Conservation (phyloP, 2,888 invertebrate genomes). For the Rhorus exstirpatorius region DNA sequence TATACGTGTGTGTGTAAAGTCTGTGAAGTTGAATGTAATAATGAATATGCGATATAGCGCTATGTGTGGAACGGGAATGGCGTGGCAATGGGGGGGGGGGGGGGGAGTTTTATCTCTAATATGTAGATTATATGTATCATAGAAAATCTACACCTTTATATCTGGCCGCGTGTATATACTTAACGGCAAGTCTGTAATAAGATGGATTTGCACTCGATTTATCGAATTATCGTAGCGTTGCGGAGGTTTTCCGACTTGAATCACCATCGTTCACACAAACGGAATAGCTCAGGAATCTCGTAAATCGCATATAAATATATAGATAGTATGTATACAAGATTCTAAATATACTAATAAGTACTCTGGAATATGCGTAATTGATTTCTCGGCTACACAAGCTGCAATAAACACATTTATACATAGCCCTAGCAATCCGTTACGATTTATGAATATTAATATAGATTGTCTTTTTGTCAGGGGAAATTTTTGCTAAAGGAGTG, state of each 20-base stretch:
- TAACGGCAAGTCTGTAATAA: constrained; percentile 20
- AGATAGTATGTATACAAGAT: neutral
- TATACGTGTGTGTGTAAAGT: neutral
- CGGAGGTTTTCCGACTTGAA: constrained; percentile 33
- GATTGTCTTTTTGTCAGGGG: neutral
- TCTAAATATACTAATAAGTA: too few relatives aligned
- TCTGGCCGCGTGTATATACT: neutral
- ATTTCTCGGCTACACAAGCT: constrained; percentile 29
- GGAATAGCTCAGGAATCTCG: neutral
- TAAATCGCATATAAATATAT: neutral
- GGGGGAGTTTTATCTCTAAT: neutral
- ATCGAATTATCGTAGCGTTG: constrained; percentile 32
- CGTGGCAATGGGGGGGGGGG: neutral
- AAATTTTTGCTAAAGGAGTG: neutral
- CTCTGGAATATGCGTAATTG: constrained; percentile 34
- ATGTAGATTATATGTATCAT: neutral
- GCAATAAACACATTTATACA: too few relatives aligned
- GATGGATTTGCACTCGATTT: constrained; percentile 28
- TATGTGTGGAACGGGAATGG: constrained; percentile 4
- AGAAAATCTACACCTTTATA: neutral
- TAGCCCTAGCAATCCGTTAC: constrained; percentile 38
- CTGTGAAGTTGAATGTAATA: constrained; percentile 1
- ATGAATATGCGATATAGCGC: constrained; percentile 22
- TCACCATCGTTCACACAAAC: neutral
- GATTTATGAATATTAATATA: constrained; percentile 65